Percentiles rank a stretch among this genome's conserved stretches.
Conservation (phyloP, 2,888 invertebrate genomes). For the Chrysomela aeneicollis region DNA sequence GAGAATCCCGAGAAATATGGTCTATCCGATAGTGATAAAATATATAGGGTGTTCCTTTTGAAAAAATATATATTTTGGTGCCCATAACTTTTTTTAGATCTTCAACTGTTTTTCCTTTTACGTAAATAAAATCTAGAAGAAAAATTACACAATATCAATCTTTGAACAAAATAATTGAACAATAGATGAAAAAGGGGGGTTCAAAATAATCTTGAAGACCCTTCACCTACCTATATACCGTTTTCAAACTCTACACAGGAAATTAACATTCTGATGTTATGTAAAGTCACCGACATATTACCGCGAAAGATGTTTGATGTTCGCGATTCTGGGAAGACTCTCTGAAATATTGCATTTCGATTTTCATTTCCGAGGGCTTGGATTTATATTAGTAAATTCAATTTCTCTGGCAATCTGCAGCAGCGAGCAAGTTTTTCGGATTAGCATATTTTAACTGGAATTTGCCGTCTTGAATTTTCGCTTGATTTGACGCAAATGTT, state of each 20-base stretch:
- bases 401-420: slow-evolving; percentile 32
- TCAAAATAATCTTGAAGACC: too few relatives aligned
- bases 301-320: neutral
- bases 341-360: slow-evolving; percentile 25
- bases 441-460: slow-evolving; percentile 36
- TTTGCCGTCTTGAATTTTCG: slow-evolving; percentile 22
- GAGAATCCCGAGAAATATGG: too few relatives aligned
- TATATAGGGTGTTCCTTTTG: too few relatives aligned
- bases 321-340: neutral
- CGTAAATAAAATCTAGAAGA: too few relatives aligned
- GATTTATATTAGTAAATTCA: slow-evolving; percentile 36
- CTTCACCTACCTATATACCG: too few relatives aligned
- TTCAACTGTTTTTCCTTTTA: too few relatives aligned
- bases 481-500: slow-evolving; percentile 11
- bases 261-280: neutral
- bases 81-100: too few relatives aligned
- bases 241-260: neutral
- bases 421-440: slow-evolving; percentile 32
- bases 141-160: too few relatives aligned
- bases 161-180: too few relatives aligned
- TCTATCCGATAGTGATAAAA: too few relatives aligned
- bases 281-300: neutral
- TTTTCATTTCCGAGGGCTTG: slow-evolving; percentile 32
- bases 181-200: too few relatives aligned
- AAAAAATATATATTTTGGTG: too few relatives aligned